phyloP scores from a whole-genome alignment of 2,113 vertebrate species.

The Labrus mixtus region DNA sequence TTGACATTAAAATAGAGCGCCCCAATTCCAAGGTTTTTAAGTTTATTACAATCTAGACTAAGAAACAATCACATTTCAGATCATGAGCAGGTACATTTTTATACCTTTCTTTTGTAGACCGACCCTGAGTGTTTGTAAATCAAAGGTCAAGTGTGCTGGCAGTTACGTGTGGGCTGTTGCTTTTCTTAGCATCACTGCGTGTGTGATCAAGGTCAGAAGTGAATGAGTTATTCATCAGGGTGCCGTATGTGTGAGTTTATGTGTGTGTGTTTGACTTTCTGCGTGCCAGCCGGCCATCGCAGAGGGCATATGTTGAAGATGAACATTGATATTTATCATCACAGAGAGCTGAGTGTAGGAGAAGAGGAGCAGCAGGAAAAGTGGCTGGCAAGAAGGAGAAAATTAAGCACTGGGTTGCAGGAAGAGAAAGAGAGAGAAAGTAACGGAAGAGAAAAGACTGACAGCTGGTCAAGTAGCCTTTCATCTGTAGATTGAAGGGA shows the following conservation, averaged over 20 bases:
- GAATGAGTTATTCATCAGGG: slow-evolving; percentile 76
- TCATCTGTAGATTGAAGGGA: background rate
- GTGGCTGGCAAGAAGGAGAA: slow-evolving; percentile 47
- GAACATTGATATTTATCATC: slow-evolving; percentile 82
- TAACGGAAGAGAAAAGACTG: slow-evolving; percentile 1
- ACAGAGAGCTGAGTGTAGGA: slow-evolving; percentile 55
- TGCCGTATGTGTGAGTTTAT: slow-evolving; percentile 19
- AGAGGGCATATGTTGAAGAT: slow-evolving; percentile 79
- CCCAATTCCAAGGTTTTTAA: too few species aligned
- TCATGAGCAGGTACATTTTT: too few species aligned
- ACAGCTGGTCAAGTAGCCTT: slow-evolving; percentile 13
- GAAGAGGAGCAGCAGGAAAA: slow-evolving; percentile 33
- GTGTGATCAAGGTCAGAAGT: slow-evolving; percentile 73
- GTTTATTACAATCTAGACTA: too few species aligned
- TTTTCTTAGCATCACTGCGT: too few species aligned
- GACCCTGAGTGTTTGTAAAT: background rate
- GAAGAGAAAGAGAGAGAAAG: background rate
- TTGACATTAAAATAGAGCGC: too few species aligned
- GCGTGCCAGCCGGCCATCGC: slow-evolving; percentile 65
- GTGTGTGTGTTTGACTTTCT: slow-evolving; percentile 64
- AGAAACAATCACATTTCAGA: too few species aligned
- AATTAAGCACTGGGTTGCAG: slow-evolving; percentile 39
- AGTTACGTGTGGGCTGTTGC: background rate
- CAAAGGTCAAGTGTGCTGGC: slow-evolving; percentile 24
- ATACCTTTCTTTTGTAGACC: too few species aligned